phyloP scores from a whole-genome alignment of 35 echinoderm and acorn worm genomes.

The Eucidaris tribuloides region DNA sequence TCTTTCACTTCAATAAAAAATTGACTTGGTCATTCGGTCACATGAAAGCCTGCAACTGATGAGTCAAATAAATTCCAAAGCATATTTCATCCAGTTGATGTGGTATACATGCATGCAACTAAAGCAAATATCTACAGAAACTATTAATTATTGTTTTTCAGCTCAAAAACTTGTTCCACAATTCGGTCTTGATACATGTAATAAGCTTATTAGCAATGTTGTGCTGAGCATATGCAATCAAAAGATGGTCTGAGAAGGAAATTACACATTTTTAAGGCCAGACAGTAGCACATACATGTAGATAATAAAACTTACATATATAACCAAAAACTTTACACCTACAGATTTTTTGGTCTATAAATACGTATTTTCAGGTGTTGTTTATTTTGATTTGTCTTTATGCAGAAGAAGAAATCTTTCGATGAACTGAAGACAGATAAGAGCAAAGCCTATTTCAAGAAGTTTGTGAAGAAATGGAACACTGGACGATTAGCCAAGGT shows the following conservation, averaged over 20 bases:
- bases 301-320: background rate
- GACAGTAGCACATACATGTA: background rate
- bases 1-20: no score
- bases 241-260: background rate
- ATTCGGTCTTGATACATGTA: no score
- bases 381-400: constrained; percentile 20
- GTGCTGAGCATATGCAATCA: background rate
- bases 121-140: no score
- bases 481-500: constrained; percentile 76
- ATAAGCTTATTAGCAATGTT: background rate
- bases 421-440: constrained; percentile 70
- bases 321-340: background rate
- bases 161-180: no score
- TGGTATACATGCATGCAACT: no score
- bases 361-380: background rate
- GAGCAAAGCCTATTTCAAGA: constrained; percentile 84
- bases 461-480: constrained; percentile 98
- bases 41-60: no score
- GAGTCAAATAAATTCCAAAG: no score
- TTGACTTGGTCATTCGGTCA: no score
- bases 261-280: background rate
- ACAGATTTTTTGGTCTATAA: background rate
- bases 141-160: no score
- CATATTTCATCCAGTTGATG: no score
- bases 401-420: constrained; percentile 76